Conservation (phyloP, 2,113 vertebrate genomes). For the Craseonycteris thonglongyai region DNA sequence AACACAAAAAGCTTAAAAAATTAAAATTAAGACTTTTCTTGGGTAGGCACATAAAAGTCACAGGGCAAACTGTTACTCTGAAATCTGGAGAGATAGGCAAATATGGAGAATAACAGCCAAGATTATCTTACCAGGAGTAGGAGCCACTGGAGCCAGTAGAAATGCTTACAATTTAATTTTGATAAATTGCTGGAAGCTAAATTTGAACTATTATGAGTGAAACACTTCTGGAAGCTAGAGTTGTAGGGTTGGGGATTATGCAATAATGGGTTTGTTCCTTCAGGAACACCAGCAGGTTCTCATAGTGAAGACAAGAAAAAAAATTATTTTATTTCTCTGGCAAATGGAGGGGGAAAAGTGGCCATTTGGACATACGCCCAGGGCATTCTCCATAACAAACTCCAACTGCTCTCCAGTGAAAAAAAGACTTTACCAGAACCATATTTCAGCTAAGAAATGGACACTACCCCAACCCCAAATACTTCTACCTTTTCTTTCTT, state of each 20-base stretch:
- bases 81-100: neutral
- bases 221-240: neutral
- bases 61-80: neutral
- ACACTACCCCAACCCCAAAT: neutral
- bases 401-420: neutral
- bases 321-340: neutral
- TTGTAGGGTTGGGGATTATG: neutral
- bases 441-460: neutral
- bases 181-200: neutral
- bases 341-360: neutral
- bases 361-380: neutral
- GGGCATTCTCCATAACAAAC: neutral
- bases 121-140: neutral
- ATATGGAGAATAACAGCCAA: neutral
- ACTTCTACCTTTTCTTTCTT: neutral
- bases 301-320: neutral
- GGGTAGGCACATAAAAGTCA: neutral
- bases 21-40: neutral
- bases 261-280: neutral
- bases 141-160: neutral
- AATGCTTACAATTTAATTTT: neutral
- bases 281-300: neutral
- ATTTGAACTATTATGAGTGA: neutral
- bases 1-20: neutral
- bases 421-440: neutral